phyloP scores from a whole-genome alignment of 2,888 invertebrate species.

The Halocaridina rubra region DNA sequence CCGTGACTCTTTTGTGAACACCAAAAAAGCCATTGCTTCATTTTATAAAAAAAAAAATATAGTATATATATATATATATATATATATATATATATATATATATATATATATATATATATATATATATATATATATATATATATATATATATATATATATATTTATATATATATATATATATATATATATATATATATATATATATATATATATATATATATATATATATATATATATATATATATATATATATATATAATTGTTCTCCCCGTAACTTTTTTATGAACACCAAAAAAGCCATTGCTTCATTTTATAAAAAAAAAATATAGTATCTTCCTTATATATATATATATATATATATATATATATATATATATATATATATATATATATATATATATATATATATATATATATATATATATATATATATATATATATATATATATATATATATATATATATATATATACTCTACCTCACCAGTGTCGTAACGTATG shows the following conservation, averaged over 20 bases:
- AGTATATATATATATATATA: too few relatives aligned
- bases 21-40: too few relatives aligned
- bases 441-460: too few relatives aligned
- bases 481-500: too few relatives aligned
- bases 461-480: too few relatives aligned
- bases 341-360: neutral
- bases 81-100: too few relatives aligned
- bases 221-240: neutral
- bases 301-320: neutral
- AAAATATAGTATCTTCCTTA: neutral
- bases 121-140: too few relatives aligned
- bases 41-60: too few relatives aligned
- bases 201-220: constrained; percentile 1
- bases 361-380: neutral
- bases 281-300: neutral
- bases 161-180: too few relatives aligned
- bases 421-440: neutral
- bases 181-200: too few relatives aligned
- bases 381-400: neutral
- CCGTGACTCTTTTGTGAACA: neutral
- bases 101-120: too few relatives aligned
- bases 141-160: too few relatives aligned
- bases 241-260: neutral
- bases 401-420: neutral
- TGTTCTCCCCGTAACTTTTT: neutral